Base-by-base conservation (phyloP, 2,888 invertebrate genomes). In the Biston betularia region DNA sequence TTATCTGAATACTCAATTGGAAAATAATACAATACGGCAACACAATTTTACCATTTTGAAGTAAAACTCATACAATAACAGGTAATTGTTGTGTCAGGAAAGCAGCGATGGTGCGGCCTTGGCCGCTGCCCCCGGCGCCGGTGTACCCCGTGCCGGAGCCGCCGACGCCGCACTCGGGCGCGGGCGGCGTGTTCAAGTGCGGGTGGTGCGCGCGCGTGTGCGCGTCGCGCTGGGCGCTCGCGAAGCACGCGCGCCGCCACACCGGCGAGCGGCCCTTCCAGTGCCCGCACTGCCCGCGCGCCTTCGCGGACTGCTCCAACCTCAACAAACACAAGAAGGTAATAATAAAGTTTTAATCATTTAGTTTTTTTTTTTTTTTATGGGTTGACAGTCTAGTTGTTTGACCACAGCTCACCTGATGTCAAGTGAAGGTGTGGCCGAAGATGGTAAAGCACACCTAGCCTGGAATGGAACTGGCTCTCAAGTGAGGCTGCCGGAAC, bases 241-340 rank as follows among this genome's bases (percentile, higher is more conserved):
- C 94, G 69, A 95, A 96, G 82, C 96, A 96, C 86, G 84, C 93
- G 78, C 93, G 96, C 24, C 79, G 95, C 6, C 96, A 96, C 81
- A 95, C 95, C 0, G 95, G 95, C 45, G 96, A 96, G 81, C 95
- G 95, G 61, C 97, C 97, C 0, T 97, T 78, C 80, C 75, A 78
- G 68, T 97, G 97, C 80, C 94, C 96, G 49, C 90, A 95, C 71
- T 97, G 97, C 79, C 95, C 95, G 38, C 95, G 96, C 75, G 94
- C 95, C 48, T 97, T 97, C 88, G 96, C 97, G 0, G 97, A 97
- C 88, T 95, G 95, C 75, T 96, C 97, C 42, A 97, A 97, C 89
- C 94, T 97, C 65, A 95, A 95, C 14, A 96, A 96, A 79, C 96
- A 96, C 78, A 95, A 94, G 80, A 95, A 94, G 86, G 94, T 94